Conservation (phyloP, 2,797 vertebrate genomes). For the Taenioides sp. region DNA sequence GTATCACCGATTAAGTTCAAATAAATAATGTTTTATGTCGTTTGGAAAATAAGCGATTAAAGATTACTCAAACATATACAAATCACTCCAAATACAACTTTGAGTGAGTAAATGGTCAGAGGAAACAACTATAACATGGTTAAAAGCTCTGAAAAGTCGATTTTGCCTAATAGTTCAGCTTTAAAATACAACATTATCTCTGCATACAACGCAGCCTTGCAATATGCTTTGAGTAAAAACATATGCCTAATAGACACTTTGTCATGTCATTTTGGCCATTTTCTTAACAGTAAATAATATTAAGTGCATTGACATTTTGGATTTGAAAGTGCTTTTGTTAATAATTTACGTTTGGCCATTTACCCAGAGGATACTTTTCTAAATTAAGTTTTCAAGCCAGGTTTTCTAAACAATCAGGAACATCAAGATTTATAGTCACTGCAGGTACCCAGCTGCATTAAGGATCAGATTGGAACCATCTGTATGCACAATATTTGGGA, state of each 20-base stretch:
- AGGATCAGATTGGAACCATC: neutral
- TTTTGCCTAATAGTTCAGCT: too few relatives aligned
- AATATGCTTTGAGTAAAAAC: neutral
- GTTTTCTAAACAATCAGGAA: slow-evolving; percentile 18
- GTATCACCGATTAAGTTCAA: too few relatives aligned
- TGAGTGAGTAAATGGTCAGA: too few relatives aligned
- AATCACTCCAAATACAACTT: too few relatives aligned
- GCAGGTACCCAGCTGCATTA: neutral
- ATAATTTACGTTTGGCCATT: slow-evolving; percentile 20
- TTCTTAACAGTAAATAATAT: slow-evolving; percentile 14
- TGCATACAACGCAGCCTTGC: neutral
- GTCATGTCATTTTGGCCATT: neutral
- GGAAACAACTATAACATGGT: too few relatives aligned
- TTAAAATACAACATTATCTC: neutral
- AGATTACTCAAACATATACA: too few relatives aligned
- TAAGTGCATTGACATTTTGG: slow-evolving; percentile 15
- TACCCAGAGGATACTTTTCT: slow-evolving; percentile 12
- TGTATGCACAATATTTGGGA: neutral
- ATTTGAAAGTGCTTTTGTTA: slow-evolving; percentile 16
- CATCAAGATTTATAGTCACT: slow-evolving; percentile 17
- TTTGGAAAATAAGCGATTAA: too few relatives aligned
- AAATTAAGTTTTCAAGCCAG: slow-evolving; percentile 15
- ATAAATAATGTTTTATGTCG: too few relatives aligned
- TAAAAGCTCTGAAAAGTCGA: too few relatives aligned
- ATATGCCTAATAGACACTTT: slow-evolving; percentile 2